Evolutionary conservation across 2,113 vertebrate species (phyloP), one percentile per base, ranked within the genome.

Genomic region (Rhinolophus sinicus): DNA sequence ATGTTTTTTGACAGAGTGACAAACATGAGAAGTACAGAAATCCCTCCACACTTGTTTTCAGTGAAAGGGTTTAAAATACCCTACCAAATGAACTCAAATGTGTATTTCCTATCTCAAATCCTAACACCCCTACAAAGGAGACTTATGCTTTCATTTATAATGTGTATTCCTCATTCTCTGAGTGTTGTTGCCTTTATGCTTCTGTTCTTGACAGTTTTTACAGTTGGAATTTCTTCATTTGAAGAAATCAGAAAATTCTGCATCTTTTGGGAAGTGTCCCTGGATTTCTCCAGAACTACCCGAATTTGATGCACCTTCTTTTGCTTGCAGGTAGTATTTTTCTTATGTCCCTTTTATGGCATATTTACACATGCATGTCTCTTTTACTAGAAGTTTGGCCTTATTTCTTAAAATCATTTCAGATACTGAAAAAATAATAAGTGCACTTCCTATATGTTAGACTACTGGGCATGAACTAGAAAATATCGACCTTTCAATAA

Each of bases 371-470:
- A 65, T 60, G 4, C 19, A 58, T 56, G 12, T 6, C 33, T n/a
- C 50, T 90, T 85, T 80, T 16, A 33, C 0, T 90, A 87, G 76
- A 62, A 90, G 24, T 87, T 78, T 52, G 21, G 4, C 2, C 19
- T 93, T 83, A 11, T 40, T 64, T 95, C 26, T 65, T 97, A 64
- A 88, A 58, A 88, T 92, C 92, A 73, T 50, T 87, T 84, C 38
- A 67, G 35, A 83, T 15, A 47, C 75, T 50, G 15, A 75, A 87
- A 28, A 90, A 69, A 60, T 58, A 44, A 3, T n/a, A 40, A 65
- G 30, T 38, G 0, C 5, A 11, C 67, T 3, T 47, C 30, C 8
- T 52, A 21, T 60, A 52, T 54, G 1, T 73, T 69, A 75, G 19
- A 14, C 33, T 75, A 28, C 15, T 89, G 54, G 30, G 5, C 35